Conservation (phyloP, 2,888 invertebrate genomes). For the Caenorhabditis auriculariae region DNA sequence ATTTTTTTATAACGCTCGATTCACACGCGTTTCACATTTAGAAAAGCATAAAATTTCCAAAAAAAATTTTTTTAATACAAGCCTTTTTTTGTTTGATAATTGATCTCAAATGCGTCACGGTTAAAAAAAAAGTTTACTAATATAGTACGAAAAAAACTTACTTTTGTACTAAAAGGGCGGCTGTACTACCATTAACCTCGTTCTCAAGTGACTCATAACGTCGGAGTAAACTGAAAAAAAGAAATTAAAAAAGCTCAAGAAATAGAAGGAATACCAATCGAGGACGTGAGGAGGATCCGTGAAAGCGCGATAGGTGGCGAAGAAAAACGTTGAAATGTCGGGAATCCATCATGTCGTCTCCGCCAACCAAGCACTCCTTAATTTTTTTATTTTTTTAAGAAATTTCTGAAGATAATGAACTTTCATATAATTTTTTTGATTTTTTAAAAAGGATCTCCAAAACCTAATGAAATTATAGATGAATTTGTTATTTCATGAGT, state of each 20-base stretch:
- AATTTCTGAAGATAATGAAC: no score
- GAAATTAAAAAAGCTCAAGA: neutral
- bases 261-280: conserved; percentile 27
- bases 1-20: no score
- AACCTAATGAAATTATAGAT: no score
- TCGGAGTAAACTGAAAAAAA: conserved; percentile 27
- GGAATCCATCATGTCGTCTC: conserved; percentile 93
- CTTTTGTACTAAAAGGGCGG: conserved; percentile 48
- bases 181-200: conserved; percentile 44
- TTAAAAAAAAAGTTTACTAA: neutral
- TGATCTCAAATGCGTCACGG: no score
- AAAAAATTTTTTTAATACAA: no score
- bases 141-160: conserved; percentile 9
- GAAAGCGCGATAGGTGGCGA: conserved; percentile 89
- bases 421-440: no score
- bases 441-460: no score
- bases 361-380: conserved; percentile 55
- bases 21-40: no score
- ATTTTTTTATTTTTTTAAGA: conserved; percentile 1
- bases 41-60: no score
- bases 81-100: no score
- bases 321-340: conserved; percentile 96
- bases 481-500: no score
- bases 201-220: conserved; percentile 44
- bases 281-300: conserved; percentile 70